Evolutionary conservation across 2,797 vertebrate genomes (phyloP).

Genomic region (Notolepis coatsorum): DNA sequence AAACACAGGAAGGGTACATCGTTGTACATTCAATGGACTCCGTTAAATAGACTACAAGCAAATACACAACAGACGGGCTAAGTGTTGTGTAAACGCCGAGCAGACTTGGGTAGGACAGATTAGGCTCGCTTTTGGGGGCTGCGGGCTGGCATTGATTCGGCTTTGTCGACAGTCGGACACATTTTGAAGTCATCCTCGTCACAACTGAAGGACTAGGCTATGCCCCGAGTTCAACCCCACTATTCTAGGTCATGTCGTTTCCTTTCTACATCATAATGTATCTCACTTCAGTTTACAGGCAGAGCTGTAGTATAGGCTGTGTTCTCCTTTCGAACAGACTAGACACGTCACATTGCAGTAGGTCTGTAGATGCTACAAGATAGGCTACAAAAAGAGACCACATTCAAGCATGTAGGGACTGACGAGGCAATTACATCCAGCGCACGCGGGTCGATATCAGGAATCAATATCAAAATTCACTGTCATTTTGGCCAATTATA

Average conservation of each 20-base stretch:
- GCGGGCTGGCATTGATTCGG: no score
- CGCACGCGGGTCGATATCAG: not conserved
- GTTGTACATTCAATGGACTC: no score
- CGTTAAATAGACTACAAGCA: no score
- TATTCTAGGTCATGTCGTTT: slow-evolving; percentile 55
- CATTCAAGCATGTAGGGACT: slow-evolving; percentile 16
- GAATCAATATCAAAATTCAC: not conserved
- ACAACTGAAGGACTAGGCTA: not conserved
- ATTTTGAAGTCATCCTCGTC: not conserved
- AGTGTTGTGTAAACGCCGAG: no score
- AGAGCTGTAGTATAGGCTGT: not conserved
- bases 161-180: no score
- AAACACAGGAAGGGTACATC: no score
- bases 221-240: slow-evolving; percentile 18
- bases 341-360: no score
- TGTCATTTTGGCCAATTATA: not conserved
- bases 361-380: no score
- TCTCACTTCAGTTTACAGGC: slow-evolving; percentile 26
- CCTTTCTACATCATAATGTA: slow-evolving; percentile 48
- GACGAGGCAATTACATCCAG: not conserved
- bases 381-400: not conserved
- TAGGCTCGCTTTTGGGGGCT: no score
- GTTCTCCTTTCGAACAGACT: slow-evolving; percentile 14
- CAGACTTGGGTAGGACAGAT: no score
- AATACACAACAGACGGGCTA: no score